Base-by-base conservation (phyloP, 2,888 invertebrate species). In the Nomada flava region DNA sequence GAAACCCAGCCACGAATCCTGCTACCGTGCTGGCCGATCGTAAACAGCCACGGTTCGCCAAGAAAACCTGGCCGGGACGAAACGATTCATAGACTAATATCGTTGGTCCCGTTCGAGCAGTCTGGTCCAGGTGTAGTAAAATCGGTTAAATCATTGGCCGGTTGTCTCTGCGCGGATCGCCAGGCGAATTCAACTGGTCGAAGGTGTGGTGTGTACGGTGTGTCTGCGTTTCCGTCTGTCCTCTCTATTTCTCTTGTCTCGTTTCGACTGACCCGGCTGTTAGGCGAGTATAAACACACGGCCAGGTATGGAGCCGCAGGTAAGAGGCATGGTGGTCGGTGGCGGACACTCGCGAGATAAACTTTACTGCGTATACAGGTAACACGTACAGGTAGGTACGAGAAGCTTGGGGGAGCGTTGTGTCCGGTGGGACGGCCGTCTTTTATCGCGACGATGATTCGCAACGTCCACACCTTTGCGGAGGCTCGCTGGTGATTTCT, bases 391-490 rank as follows among this genome's bases (percentile, higher is more conserved):
- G 82, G 83, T 86, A 79, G 85, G 88, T 88, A 88, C 71, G 67
- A 73, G 77, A 73, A 59, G 75, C 60, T 65, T 36, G 4, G 67
- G 68, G 29, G 55, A 53, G 82, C 86, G 85, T 87, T 88, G 87
- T 84, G 86, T 85, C 86, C 88, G 87, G 87, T 88, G 84, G 87
- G 89, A 85, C 64, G 90, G 83, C 83, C 86, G 88, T 88, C 85
- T 77, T 83, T 89, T 91, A 91, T 91, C 91, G 87, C 76, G 73
- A 82, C 88, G 90, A 91, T 91, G 89, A 92, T 92, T 90, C 90
- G 89, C 88, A 89, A 91, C 88, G 84, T 86, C 88, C 88, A 60
- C 84, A 86, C 88, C 85, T 84, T 74, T 44, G 69, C 62, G 71
- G 82, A 81, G 85, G 69, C 80, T 83, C 68, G 82, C 78, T 65